Conservation (phyloP, 2,888 invertebrate species). For the Dynastes maya region DNA sequence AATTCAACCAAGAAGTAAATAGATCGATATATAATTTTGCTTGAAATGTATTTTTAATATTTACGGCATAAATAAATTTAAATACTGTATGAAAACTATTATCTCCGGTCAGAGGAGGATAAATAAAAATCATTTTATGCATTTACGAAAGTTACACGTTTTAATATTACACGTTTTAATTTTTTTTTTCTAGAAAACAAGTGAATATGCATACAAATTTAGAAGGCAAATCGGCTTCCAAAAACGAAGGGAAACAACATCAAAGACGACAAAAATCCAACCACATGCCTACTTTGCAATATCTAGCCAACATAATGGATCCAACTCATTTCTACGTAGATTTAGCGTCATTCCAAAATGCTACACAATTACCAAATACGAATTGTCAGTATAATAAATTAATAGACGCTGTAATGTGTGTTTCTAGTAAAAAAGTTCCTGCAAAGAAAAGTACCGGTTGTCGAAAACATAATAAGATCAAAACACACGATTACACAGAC, state of each 20-base stretch:
- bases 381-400: constrained; percentile 63
- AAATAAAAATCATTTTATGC: no score
- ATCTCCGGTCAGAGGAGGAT: no score
- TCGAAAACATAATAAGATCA: constrained; percentile 67
- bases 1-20: no score
- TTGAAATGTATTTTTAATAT: no score
- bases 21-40: no score
- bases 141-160: no score
- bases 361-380: constrained; percentile 59
- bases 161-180: no score
- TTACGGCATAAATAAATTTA: no score
- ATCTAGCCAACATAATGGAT: constrained; percentile 61
- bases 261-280: constrained; percentile 56
- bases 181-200: constrained; percentile 58
- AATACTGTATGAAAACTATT: no score
- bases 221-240: constrained; percentile 52
- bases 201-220: constrained; percentile 55
- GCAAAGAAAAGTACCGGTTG: constrained; percentile 55
- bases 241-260: constrained; percentile 54
- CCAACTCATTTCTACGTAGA: constrained; percentile 63
- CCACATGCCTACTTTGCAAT: constrained; percentile 56
- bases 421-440: constrained; percentile 59
- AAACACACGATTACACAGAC: constrained; percentile 68
- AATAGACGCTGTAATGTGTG: constrained; percentile 63
- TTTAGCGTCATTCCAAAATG: constrained; percentile 61